Evolutionary conservation across 2,113 vertebrate species (phyloP), one percentile per base, ranked within the genome.

Genomic region (Dascyllus trimaculatus): DNA sequence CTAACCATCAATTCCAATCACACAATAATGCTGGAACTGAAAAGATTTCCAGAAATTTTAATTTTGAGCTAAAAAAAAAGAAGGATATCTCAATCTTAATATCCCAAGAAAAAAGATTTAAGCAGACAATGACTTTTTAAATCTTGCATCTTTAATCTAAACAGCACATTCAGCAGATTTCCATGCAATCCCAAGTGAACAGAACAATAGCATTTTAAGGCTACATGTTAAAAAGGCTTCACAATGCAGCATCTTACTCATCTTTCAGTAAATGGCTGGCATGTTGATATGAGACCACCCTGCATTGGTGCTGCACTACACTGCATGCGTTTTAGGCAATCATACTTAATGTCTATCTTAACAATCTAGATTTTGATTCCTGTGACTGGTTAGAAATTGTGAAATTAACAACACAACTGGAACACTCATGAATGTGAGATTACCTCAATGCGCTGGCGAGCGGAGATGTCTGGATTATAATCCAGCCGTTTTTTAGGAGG

Each of bases 401-500:
- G 77, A n/a, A 56, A 59, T 84, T 53, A 75, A 67, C 35, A 78
- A 67, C 67, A 68, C 32, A 56, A 67, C 67, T 70, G 43, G 43
- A 75, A 82, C 56, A 84, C 75, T 80, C 26, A 69, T 74, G 72
- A 81, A 76, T 71, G 75, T 84, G 86, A 81, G 78, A 93, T 98
- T 99, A 99, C 98, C 98, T 99, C 96, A 59, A 96, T 95, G 88
- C 93, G 95, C 94, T 95, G 93, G 95, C 93, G 95, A 86, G 96
- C 88, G 92, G 96, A 95, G 94, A 91, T 95, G 91, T 98, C 97
- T 96, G 94, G 98, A 95, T 97, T 96, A 97, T 98, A 99, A 94
- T 99, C 98, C 97, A 99, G 96, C 91, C 96, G 94, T 95, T 98
- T 99, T 99, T 99, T 99, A 97, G 98, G 98, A 96, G 98, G 98